Percentiles rank a stretch among this genome's conserved stretches.
Conservation (phyloP, 2,888 invertebrate genomes). For the Ophraella communa region DNA sequence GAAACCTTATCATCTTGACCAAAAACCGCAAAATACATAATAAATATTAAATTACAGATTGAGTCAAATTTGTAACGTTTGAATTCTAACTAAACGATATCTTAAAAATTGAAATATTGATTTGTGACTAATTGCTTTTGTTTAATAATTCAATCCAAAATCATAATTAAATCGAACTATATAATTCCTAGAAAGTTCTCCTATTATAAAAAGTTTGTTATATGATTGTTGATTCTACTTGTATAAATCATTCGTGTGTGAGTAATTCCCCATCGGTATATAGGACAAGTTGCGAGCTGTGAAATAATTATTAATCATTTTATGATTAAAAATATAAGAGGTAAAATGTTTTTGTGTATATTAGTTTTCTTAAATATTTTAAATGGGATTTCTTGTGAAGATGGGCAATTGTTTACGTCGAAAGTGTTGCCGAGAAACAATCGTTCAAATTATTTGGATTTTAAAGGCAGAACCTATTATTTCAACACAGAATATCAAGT, state of each 20-base stretch:
- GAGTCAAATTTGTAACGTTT: background rate
- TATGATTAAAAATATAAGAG: background rate
- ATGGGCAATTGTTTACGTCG: slow-evolving; percentile 1
- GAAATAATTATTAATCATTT: background rate
- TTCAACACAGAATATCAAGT: slow-evolving; percentile 9
- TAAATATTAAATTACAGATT: background rate
- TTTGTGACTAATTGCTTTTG: background rate
- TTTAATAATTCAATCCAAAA: background rate
- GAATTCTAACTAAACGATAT: too few species aligned
- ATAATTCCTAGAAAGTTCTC: too few species aligned
- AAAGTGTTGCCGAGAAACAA: background rate
- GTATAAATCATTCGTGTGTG: background rate
- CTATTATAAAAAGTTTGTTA: too few species aligned
- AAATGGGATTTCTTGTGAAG: background rate
- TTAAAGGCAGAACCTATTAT: background rate
- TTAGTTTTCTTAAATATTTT: background rate
- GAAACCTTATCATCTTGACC: background rate
- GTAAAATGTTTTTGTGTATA: background rate
- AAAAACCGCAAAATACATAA: background rate
- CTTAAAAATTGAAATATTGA: background rate
- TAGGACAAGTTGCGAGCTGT: background rate
- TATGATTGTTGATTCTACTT: background rate
- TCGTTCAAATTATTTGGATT: slow-evolving; percentile 1
- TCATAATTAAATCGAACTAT: too few species aligned
- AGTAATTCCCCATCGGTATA: background rate